Percentiles rank a stretch among this genome's conserved stretches.
These are phyloP conservation scores for Manis crassicaudata DNA, from an alignment of 2,797 vertebrate species.

Conservation along the genomic window DNA sequence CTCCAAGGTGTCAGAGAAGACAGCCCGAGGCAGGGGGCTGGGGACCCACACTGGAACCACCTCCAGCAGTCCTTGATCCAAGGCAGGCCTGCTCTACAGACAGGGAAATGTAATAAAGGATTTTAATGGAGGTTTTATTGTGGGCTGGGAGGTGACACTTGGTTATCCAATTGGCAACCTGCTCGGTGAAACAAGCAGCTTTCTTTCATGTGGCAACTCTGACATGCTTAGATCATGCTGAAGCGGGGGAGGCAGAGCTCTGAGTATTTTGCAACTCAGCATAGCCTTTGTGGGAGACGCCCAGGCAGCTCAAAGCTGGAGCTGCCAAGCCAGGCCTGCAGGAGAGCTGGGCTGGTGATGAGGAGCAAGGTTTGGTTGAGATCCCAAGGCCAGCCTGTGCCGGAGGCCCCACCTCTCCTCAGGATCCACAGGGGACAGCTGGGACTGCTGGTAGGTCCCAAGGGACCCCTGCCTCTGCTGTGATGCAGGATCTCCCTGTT, in stretches of 20 bases:
- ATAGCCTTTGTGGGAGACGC: conserved; percentile 18
- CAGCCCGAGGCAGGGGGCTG: conserved; percentile 15
- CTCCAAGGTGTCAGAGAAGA: conserved; percentile 58
- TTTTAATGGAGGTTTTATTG: conserved; percentile 69
- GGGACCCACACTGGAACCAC: neutral
- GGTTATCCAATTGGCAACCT: conserved; percentile 62
- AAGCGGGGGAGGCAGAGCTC: neutral
- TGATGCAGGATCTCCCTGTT: neutral
- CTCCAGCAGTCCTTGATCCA: conserved; percentile 3
- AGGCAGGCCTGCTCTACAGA: conserved; percentile 21
- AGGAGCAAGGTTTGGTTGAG: neutral
- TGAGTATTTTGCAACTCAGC: conserved; percentile 57
- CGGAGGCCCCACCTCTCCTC: neutral
- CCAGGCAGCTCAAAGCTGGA: conserved; percentile 35
- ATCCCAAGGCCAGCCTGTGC: neutral
- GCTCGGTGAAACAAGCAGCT: conserved; percentile 62
- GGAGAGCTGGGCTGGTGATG: neutral
- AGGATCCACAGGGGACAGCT: neutral
- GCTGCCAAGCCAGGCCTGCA: neutral
- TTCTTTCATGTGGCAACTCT: conserved; percentile 72
- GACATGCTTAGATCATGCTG: conserved; percentile 57
- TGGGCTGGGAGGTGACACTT: conserved; percentile 55
- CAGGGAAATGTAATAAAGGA: conserved; percentile 56
- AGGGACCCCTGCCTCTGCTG: neutral
- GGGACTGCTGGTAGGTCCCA: no score